phyloP scores from a whole-genome alignment of 2,797 vertebrate species.

The Eulemur mongoz region DNA sequence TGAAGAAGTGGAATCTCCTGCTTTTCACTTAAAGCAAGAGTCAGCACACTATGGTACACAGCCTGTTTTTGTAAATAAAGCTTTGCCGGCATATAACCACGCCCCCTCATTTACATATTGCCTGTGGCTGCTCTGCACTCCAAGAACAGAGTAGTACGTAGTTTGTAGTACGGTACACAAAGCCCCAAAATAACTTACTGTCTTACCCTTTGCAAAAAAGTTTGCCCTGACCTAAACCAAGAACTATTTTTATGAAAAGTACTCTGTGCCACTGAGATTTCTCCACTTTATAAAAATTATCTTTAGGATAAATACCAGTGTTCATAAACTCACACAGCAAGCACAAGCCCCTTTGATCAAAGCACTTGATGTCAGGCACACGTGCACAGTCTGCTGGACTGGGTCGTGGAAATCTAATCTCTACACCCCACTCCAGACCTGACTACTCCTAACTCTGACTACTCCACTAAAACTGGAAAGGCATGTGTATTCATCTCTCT shows the following conservation, averaged over 20 bases:
- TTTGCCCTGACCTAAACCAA: neutral
- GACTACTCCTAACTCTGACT: neutral
- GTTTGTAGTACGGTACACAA: neutral
- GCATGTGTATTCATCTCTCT: neutral
- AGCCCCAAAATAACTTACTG: neutral
- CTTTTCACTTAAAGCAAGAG: neutral
- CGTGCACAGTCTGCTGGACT: neutral
- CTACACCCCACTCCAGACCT: neutral
- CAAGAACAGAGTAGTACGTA: too few species aligned
- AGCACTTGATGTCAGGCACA: neutral
- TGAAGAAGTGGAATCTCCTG: neutral
- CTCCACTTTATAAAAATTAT: neutral
- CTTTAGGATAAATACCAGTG: neutral
- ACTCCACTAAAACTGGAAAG: neutral
- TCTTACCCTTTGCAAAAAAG: neutral
- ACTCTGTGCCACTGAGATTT: neutral
- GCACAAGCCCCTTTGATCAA: neutral
- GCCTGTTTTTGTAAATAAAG: neutral
- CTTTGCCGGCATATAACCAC: neutral
- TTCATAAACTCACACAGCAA: neutral
- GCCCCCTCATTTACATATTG: neutral
- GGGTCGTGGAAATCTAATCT: neutral
- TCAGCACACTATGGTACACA: rapidly evolving
- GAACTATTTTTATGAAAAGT: neutral
- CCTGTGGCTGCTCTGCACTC: neutral